These are phyloP conservation scores for Pagrus major DNA, from an alignment of 2,113 vertebrate genomes.

Conservation along the genomic window DNA sequence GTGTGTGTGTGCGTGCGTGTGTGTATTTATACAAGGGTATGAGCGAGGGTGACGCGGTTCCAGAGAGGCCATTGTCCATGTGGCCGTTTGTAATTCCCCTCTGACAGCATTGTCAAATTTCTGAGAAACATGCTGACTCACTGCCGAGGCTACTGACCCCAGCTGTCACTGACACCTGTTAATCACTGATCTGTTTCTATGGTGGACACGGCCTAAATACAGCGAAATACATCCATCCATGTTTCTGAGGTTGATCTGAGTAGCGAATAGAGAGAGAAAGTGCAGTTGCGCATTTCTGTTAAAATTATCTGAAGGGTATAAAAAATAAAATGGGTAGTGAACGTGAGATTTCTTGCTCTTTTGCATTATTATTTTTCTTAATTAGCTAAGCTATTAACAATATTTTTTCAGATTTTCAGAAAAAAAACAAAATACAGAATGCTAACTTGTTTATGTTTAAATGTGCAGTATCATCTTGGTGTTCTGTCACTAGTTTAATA, in stretches of 20 bases:
- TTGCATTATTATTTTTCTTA: neutral
- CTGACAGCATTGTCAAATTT: slow-evolving; percentile 54
- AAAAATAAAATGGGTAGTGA: neutral
- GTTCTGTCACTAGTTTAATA: neutral
- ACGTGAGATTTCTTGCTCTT: neutral
- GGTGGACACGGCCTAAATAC: slow-evolving; percentile 7
- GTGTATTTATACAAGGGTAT: slow-evolving; percentile 20
- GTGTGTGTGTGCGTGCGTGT: slow-evolving; percentile 21
- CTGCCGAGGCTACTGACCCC: slow-evolving; percentile 25
- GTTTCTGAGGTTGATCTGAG: neutral
- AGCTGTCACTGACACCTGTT: slow-evolving; percentile 40
- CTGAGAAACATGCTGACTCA: slow-evolving; percentile 68
- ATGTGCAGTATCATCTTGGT: neutral
- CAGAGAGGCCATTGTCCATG: slow-evolving; percentile 66
- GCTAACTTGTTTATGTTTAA: neutral
- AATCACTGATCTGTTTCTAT: slow-evolving; percentile 33
- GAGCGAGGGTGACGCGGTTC: slow-evolving; percentile 30
- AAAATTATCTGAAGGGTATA: neutral
- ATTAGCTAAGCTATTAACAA: neutral
- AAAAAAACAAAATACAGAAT: neutral
- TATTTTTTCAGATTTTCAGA: neutral
- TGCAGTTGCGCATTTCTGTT: neutral
- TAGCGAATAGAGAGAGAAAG: neutral
- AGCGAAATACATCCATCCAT: slow-evolving; percentile 1
- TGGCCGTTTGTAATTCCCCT: slow-evolving; percentile 53